Base-by-base conservation (phyloP, 35 echinoderm and acorn worm genomes). In the Nesometra sesokonis region DNA sequence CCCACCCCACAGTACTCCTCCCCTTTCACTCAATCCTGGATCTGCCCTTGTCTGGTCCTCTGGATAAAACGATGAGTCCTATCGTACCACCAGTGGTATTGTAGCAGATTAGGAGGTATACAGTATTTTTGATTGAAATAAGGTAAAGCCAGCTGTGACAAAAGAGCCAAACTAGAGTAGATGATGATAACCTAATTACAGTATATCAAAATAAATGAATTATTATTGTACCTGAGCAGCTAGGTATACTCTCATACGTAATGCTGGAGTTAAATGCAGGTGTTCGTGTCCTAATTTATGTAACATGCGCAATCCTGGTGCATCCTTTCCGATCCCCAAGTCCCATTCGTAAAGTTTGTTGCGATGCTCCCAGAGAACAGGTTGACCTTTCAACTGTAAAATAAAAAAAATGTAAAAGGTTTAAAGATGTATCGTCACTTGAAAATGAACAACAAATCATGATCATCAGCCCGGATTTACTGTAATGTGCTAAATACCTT, bases 181-280 rank as follows among this genome's bases (percentile, higher is more conserved):
- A 57, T 13, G 11, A 57, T 11, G 11, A 11, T 57, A 57, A 11
- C 27, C 47, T 57, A 13, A 13, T 27, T 57, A 32, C 3, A 32
- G 4, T 7, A 78, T 30, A 30, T n/a, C 3, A 32, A 78, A 9
- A 30, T 9, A 78, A 3, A 78, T 8, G 31, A 9, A 32, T 32
- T 8, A 32, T 11, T 27, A 67, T 27, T 67, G 8, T 67, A 93
- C 91, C 84, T 93, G 91, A 37, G 82, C 91, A 80, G 91, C 91
- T 77, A 93, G 37, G 31, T 84, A 79, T 38, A 93, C 91, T 43
- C 83, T 85, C 91, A 93, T 93, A 38, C 84, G 76, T 5, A 86
- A 46, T 0, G 87, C 76, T 29, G 91, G 87, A 35, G 91, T 89
- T 13, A 93, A 46, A 32, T 93, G 43, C 3, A 93, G 76, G 77